Evolutionary conservation across 2,113 vertebrate genomes (phyloP).

Genomic region (Bos javanicus): DNA sequence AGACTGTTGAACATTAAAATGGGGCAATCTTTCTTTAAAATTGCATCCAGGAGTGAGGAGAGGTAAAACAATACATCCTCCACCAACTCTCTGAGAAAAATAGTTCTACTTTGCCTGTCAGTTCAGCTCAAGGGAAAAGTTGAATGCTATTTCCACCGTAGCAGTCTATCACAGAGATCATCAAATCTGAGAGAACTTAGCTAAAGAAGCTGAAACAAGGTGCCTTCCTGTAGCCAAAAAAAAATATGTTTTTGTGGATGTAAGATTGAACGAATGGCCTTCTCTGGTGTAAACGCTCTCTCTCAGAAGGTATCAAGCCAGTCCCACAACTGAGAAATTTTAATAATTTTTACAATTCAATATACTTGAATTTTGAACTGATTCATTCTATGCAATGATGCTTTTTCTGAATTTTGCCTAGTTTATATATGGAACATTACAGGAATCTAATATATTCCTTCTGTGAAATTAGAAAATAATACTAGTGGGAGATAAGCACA

Average conservation of each 20-base stretch:
- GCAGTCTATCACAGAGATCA: conserved; percentile 8
- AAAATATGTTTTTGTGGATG: conserved; percentile 3
- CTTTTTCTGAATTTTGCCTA: not conserved
- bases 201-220: not conserved
- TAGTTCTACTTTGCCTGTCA: conserved; percentile 11
- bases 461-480: not conserved
- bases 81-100: conserved; percentile 18
- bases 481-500: not conserved
- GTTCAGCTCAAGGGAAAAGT: conserved; percentile 43
- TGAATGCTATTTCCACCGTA: conserved; percentile 23
- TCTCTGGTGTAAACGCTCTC: not conserved
- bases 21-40: conserved; percentile 66
- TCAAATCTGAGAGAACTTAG: conserved; percentile 15
- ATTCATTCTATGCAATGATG: not conserved
- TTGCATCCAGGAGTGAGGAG: conserved; percentile 21
- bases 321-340: not conserved
- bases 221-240: conserved; percentile 3
- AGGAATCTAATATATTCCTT: not conserved
- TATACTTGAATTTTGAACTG: not conserved
- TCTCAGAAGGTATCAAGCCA: not conserved
- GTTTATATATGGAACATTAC: not conserved
- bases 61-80: conserved; percentile 30
- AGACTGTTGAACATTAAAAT: conserved; percentile 63
- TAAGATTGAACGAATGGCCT: not conserved
- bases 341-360: not conserved